Base-by-base conservation (phyloP, 2,797 vertebrate genomes). In the Scomberomorus guttatus region DNA sequence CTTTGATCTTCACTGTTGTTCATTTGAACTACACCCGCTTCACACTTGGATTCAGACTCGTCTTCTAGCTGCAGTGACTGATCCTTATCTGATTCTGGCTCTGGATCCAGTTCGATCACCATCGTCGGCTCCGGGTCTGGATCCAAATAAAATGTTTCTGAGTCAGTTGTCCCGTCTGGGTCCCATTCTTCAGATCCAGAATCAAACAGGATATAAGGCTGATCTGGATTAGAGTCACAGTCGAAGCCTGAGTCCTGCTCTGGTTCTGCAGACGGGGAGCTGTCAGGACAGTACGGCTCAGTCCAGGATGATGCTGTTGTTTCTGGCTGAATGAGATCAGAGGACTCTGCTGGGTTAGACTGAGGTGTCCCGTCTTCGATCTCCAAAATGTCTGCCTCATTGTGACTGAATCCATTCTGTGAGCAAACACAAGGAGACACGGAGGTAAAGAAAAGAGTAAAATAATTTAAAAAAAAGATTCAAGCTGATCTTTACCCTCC, bases 201-300 rank as follows among this genome's bases (percentile, higher is more conserved):
- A 11, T 91, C 93, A 2, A 88, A 74, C 55, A 90, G 86, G 76
- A 93, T 90, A 22, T 86, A 90, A 0, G 86, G 73, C 76, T 89
- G 82, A 68, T 92, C 90, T 8, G 82, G 80, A 5, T 89, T 81
- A 0, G 91, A 90, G 32, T 93, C 90, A 3, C 84, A 87, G 67
- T 90, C 83, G 2, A 91, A 90, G 72, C 81, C 90, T 0, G 85
- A 84, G 69, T 87, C 91, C 75, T 80, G 82, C 61, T 91, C 93
- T 14, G 79, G 91, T 52, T 87, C 87, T 46, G 11, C 61, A 34
- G 77, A 71, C 22, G 70, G 3, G 20, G 75, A 59, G 72, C 67
- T 61, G 32, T 86, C 84, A 0, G 86, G 85, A 69, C 72, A 78
- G 80, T 75, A 77, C 0, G 87, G 89, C 39, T 93, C 88, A 8